These are phyloP conservation scores for Elephantulus edwardii DNA, from an alignment of 2,113 vertebrate genomes.

Conservation along the genomic window DNA sequence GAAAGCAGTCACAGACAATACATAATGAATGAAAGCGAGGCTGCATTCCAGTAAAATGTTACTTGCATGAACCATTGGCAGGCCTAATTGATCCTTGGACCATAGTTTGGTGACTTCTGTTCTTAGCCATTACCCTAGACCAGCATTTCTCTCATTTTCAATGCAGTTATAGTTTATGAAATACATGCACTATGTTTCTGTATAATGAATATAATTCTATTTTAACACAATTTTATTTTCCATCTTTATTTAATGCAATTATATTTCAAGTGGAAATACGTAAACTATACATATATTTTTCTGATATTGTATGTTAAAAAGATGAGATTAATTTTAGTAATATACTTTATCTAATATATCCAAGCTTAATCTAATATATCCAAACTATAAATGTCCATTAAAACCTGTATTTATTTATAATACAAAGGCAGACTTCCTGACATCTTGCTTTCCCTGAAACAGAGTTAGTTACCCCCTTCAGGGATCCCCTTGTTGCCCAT, in stretches of 20 bases:
- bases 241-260: no score
- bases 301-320: neutral
- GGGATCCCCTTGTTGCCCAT: fast-evolving
- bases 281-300: no score
- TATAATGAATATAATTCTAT: no score
- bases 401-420: neutral
- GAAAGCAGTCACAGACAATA: neutral
- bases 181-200: no score
- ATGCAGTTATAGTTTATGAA: neutral
- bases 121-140: neutral
- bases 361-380: neutral
- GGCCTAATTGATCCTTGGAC: neutral
- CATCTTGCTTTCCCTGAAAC: fast-evolving
- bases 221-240: no score
- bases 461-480: fast-evolving
- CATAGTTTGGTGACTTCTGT: fast-evolving
- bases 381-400: neutral
- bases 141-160: neutral
- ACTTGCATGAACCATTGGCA: neutral
- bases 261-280: no score
- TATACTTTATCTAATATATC: neutral
- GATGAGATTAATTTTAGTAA: neutral
- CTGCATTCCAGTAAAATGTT: neutral
- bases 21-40: neutral
- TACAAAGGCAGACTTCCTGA: neutral